Base-by-base conservation (phyloP, 2,113 vertebrate species). In the Dicerorhinus sumatrensis region DNA sequence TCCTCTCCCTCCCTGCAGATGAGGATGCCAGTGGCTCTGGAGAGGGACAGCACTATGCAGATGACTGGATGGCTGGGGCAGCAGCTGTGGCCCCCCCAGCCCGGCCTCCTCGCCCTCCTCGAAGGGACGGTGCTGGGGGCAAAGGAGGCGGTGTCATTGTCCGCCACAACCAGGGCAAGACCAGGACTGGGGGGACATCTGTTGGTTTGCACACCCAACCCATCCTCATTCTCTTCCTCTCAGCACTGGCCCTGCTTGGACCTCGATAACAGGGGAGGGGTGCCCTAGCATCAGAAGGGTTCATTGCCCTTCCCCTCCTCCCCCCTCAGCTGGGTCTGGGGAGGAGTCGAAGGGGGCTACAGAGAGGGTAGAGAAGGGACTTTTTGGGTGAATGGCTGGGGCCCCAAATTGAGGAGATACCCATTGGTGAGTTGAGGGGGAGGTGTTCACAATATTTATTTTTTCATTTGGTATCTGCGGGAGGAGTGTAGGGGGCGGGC, bases 11-110 rank as follows among this genome's bases (percentile, higher is more conserved):
- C 81, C 25, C 20, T 39, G 10, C 77, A 99, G 99, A 99, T 98
- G 99, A 99, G 84, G 99, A 99, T 0, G 98, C 98, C 94, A 99
- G 99, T 17, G 99, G 99, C 65, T 99, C 99, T n/a, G 99, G 99
- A 39, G 98, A 98, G 0, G 98, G 98, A 3, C 99, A 99, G 46
- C 98, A 99, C 83, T 99, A 99, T 93, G 99, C 98, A 18, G 99
- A 99, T 42, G 99, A 99, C 80, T 99, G 99, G 99, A 98, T 99
- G 91, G 94, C 97, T 10, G 93, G 98, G 48, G 46, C 96, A 51
- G 92, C 91, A 21, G 86, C 92, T 56, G 94, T 91, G 86, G 93
- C 29, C 10, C 97, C 97, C 48, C 87, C 90, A 72, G 97, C 58
- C 62, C 79, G 63, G 63, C 94, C 77, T n/a, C 97, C 95, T 77